phyloP scores from a whole-genome alignment of 2,113 vertebrate genomes.

The Campylomormyrus numenius region DNA sequence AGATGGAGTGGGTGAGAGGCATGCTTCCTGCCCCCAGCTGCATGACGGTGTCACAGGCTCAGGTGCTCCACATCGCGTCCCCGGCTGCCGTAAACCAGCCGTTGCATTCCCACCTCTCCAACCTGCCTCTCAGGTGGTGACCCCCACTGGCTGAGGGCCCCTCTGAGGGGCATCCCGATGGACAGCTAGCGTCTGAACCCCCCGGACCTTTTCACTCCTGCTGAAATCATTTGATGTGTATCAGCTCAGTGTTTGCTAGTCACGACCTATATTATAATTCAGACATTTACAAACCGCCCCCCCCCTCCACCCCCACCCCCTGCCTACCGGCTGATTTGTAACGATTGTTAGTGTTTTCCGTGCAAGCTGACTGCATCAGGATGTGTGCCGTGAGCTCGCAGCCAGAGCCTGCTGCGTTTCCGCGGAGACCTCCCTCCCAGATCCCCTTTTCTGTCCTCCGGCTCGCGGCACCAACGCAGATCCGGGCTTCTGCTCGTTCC shows the following conservation, averaged over 20 bases:
- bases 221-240: background rate
- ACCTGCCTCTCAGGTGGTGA: background rate
- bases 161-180: background rate
- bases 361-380: background rate
- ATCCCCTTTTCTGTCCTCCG: background rate
- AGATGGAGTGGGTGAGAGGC: background rate
- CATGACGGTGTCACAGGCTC: background rate
- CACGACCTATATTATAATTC: background rate
- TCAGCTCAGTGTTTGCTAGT: background rate
- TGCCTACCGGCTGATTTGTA: background rate
- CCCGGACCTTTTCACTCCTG: background rate
- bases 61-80: background rate
- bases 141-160: background rate
- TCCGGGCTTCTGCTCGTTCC: background rate
- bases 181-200: background rate
- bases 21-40: background rate
- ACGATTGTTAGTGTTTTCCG: background rate
- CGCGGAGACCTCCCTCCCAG: background rate
- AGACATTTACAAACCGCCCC: background rate
- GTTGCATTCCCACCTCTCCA: background rate
- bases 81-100: background rate
- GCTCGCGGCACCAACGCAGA: background rate
- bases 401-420: background rate
- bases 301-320: background rate
- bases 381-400: background rate